A percentile compares a stretch with the other conserved stretches of the same genome.
Evolutionary conservation across 1,140 invertebrate genomes (phyloP).

Genomic region (Tetragonula clypearis): DNA sequence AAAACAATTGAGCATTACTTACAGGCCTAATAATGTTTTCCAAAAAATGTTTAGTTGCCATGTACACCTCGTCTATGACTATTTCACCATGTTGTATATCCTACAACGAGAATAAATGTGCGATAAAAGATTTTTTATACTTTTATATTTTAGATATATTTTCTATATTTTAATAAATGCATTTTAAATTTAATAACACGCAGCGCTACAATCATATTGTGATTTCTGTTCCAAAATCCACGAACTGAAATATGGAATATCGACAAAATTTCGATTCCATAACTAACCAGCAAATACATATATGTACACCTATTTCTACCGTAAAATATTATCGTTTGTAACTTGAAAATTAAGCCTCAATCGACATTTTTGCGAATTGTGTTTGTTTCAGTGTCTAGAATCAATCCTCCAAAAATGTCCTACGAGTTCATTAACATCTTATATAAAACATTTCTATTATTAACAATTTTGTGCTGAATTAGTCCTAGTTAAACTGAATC

Average conservation of each 20-base stretch:
- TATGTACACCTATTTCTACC: not conserved
- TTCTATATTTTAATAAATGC: not conserved
- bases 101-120: constrained; percentile 69
- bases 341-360: not conserved
- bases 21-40: constrained; percentile 86
- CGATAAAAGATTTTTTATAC: not conserved
- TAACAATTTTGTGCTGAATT: not conserved
- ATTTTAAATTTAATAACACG: not conserved
- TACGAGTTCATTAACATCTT: not conserved
- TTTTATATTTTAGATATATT: no score
- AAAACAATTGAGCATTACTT: constrained; percentile 69
- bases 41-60: constrained; percentile 85
- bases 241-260: no score
- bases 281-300: no score
- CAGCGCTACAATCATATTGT: no score
- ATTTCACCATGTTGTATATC: constrained; percentile 87
- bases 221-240: no score
- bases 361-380: not conserved
- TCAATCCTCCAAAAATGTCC: not conserved
- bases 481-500: not conserved
- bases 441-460: not conserved
- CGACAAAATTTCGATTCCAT: no score
- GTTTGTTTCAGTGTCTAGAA: not conserved
- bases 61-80: constrained; percentile 87
- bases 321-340: not conserved